These are phyloP conservation scores for Crematogaster levior DNA, from an alignment of 2,888 invertebrate genomes.

Conservation along the genomic window DNA sequence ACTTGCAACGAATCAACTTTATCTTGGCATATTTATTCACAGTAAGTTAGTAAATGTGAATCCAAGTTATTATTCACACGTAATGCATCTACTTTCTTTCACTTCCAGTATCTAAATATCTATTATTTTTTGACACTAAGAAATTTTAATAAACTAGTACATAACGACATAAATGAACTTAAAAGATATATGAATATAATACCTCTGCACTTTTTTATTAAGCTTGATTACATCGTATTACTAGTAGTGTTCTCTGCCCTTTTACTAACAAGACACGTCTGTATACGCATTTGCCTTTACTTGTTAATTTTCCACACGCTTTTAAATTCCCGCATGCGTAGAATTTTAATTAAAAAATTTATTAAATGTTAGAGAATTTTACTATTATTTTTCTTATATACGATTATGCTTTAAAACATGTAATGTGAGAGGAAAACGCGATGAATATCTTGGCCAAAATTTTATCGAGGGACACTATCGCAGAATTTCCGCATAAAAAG, in stretches of 20 bases:
- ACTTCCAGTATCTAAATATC: too few species aligned
- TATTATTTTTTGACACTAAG: neutral
- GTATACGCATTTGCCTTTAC: neutral
- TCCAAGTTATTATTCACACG: neutral
- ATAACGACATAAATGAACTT: neutral
- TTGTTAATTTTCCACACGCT: conserved; percentile 9
- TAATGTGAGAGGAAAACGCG: conserved; percentile 1
- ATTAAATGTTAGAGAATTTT: neutral
- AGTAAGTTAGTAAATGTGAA: neutral
- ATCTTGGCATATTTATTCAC: neutral
- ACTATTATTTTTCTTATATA: neutral
- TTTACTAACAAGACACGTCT: conserved; percentile 1
- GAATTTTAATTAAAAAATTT: conserved; percentile 13
- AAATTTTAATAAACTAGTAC: neutral
- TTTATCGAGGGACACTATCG: neutral
- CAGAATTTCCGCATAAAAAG: conserved; percentile 33
- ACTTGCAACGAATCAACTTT: neutral
- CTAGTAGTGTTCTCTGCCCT: neutral
- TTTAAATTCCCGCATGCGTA: neutral
- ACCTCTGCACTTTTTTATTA: neutral
- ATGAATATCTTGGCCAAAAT: conserved; percentile 10
- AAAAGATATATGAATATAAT: neutral
- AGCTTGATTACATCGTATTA: neutral
- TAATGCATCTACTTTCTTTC: neutral
- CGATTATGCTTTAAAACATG: neutral